Conservation (phyloP, 2,797 vertebrate genomes). For the Lacerta bilineata region DNA sequence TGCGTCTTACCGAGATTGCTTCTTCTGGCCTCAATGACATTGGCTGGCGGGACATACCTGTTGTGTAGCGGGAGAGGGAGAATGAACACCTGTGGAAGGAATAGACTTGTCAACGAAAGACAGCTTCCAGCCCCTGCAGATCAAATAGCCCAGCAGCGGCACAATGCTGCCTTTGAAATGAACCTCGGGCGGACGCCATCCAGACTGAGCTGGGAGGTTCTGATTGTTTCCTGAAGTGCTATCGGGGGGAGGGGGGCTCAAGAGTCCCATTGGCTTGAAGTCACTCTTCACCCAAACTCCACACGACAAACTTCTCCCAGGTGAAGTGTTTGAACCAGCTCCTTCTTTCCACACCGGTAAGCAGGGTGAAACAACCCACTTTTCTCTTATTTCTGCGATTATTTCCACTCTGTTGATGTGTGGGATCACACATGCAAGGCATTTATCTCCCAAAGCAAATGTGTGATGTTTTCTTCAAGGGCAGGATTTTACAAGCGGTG, state of each 20-base stretch:
- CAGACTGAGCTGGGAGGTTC: conserved; percentile 47
- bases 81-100: conserved; percentile 54
- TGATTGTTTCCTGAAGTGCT: conserved; percentile 40
- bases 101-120: conserved; percentile 45
- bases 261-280: conserved; percentile 32
- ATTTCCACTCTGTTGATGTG: not conserved
- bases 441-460: not conserved
- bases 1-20: conserved; percentile 42
- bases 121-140: not conserved
- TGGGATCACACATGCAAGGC: not conserved
- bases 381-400: not conserved
- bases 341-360: not conserved
- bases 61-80: conserved; percentile 40
- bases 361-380: too few relatives aligned
- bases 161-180: conserved; percentile 47
- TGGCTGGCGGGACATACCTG: conserved; percentile 51
- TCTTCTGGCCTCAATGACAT: not conserved
- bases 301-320: not conserved
- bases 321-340: not conserved
- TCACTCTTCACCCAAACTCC: rapidly evolving
- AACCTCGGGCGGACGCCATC: conserved; percentile 41
- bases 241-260: not conserved
- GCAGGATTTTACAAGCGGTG: not conserved
- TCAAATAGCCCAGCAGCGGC: not conserved
- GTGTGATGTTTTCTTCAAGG: not conserved